A percentile compares a stretch with the other conserved stretches of the same genome.
Evolutionary conservation across 2,113 vertebrate species (phyloP).

Genomic region (Colinus virginianus): DNA sequence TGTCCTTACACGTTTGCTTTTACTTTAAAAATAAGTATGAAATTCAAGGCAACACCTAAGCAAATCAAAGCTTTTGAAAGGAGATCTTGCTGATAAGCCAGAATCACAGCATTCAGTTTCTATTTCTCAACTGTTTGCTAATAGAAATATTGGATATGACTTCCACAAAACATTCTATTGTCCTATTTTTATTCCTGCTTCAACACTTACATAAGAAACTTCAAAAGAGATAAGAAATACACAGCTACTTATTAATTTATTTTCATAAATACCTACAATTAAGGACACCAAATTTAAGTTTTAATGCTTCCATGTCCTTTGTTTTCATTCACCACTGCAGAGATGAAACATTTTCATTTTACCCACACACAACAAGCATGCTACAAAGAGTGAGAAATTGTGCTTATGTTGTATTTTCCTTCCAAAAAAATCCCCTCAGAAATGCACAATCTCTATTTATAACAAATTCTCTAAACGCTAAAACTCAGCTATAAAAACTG

Average conservation of each 20-base stretch:
- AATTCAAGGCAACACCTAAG: background rate
- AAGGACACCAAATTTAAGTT: background rate
- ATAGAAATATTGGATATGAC: background rate
- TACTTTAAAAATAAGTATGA: background rate
- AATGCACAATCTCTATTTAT: background rate
- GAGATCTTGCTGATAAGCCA: background rate
- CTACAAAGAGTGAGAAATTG: background rate
- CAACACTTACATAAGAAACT: conserved; percentile 3
- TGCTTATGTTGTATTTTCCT: background rate
- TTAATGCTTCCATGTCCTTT: background rate
- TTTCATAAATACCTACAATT: background rate
- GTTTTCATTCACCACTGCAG: background rate
- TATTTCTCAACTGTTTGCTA: background rate
- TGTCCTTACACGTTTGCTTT: background rate
- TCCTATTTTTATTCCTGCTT: background rate
- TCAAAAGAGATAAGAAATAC: background rate
- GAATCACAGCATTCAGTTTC: conserved; percentile 10
- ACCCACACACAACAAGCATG: background rate
- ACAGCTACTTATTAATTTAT: background rate
- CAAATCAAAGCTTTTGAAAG: background rate
- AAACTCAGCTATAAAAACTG: background rate
- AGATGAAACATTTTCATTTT: background rate
- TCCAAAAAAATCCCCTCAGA: background rate
- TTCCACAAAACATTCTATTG: background rate
- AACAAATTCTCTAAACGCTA: background rate